Conservation (phyloP, 2,888 invertebrate species). For the Apamea anceps region DNA sequence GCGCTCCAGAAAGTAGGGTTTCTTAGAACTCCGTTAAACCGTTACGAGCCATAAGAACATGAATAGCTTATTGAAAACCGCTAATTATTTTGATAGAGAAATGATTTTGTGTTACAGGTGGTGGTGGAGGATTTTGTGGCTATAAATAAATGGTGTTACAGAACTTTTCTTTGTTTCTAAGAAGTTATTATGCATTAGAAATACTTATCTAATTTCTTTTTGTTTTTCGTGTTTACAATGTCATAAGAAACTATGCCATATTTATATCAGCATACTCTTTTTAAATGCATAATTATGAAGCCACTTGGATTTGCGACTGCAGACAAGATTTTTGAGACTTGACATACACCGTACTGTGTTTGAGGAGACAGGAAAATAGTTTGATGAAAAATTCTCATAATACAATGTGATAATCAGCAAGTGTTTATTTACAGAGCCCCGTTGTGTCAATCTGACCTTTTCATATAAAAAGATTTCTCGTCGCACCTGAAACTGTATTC, state of each 20-base stretch:
- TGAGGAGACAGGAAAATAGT: neutral
- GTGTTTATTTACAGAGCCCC: conserved; percentile 16
- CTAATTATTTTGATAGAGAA: conserved; percentile 5
- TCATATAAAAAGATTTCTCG: conserved; percentile 1
- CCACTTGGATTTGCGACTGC: neutral
- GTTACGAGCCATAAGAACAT: conserved; percentile 21
- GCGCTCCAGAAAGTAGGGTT: conserved; percentile 13
- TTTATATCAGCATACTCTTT: neutral
- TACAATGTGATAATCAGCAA: conserved; percentile 18
- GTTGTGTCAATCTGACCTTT: conserved; percentile 25
- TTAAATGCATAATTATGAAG: neutral
- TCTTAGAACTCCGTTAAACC: conserved; percentile 27
- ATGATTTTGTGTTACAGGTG: neutral
- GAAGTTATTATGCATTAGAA: neutral
- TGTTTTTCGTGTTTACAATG: neutral
- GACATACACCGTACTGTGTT: no score
- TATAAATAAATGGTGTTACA: neutral
- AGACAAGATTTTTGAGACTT: neutral
- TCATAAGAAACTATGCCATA: neutral
- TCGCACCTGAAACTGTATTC: neutral
- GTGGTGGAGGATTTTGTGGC: neutral
- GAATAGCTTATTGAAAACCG: conserved; percentile 22
- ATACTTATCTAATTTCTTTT: neutral
- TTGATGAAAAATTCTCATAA: neutral
- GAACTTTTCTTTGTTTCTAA: neutral